These are phyloP conservation scores for Scelioninae gen. 1 DNA, from an alignment of 2,888 invertebrate genomes.

Conservation along the genomic window DNA sequence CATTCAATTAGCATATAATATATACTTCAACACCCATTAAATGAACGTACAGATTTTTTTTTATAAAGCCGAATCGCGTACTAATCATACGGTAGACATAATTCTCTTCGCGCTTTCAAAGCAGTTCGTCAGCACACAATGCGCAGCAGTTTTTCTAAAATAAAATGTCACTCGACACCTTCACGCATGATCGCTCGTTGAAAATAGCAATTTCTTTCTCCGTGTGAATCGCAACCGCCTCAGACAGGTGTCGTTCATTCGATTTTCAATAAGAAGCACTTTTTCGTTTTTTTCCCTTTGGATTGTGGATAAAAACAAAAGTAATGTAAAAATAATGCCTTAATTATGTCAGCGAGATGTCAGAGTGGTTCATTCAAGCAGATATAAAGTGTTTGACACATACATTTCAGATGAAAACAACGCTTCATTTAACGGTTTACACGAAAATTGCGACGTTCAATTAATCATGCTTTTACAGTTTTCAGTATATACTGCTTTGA, in stretches of 20 bases:
- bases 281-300: slow-evolving; percentile 7
- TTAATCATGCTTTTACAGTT: slow-evolving; percentile 25
- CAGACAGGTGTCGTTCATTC: slow-evolving; percentile 12
- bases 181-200: slow-evolving; percentile 29
- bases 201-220: slow-evolving; percentile 36
- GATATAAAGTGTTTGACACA: slow-evolving; percentile 21
- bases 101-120: background rate
- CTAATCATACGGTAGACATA: background rate
- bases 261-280: slow-evolving; percentile 29
- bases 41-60: no score
- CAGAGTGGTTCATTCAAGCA: slow-evolving; percentile 12
- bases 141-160: slow-evolving; percentile 18
- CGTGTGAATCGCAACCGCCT: slow-evolving; percentile 3
- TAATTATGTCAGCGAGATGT: slow-evolving; percentile 23
- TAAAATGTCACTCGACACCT: slow-evolving; percentile 41
- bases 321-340: slow-evolving; percentile 19
- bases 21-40: no score
- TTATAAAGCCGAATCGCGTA: background rate
- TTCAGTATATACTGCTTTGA: slow-evolving; percentile 10
- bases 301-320: slow-evolving; percentile 21
- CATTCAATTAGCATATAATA: no score
- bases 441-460: slow-evolving; percentile 17
- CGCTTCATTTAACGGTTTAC: slow-evolving; percentile 34
- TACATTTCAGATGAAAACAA: slow-evolving; percentile 22
- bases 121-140: background rate